These are phyloP conservation scores for Odontocerum albicorne DNA, from an alignment of 2,888 invertebrate genomes.

Conservation along the genomic window DNA sequence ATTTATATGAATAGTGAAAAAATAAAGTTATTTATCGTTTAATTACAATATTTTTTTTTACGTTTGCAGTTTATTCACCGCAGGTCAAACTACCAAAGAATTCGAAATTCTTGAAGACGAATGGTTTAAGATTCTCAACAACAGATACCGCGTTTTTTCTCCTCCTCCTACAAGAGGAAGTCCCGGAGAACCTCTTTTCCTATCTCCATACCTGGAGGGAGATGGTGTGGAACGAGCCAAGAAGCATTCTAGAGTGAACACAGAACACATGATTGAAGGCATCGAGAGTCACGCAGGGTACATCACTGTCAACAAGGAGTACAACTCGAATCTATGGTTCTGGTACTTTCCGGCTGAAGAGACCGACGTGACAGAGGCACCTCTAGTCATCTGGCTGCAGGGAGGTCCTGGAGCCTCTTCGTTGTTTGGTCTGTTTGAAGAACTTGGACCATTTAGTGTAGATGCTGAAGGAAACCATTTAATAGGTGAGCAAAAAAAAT, in stretches of 20 bases:
- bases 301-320: slow-evolving; percentile 72
- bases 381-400: slow-evolving; percentile 62
- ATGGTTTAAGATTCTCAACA: slow-evolving; percentile 10
- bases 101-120: neutral
- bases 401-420: slow-evolving; percentile 63
- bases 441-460: slow-evolving; percentile 64
- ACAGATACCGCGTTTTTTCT: slow-evolving; percentile 11
- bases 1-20: no score
- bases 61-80: no score
- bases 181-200: slow-evolving; percentile 56
- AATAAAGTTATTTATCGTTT: no score
- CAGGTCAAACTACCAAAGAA: no score
- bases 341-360: slow-evolving; percentile 79
- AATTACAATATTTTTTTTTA: slow-evolving; percentile 7
- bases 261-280: slow-evolving; percentile 48
- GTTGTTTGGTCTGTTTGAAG: slow-evolving; percentile 60
- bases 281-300: slow-evolving; percentile 53
- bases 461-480: slow-evolving; percentile 42
- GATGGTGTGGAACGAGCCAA: slow-evolving; percentile 57
- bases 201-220: slow-evolving; percentile 58
- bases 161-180: slow-evolving; percentile 18
- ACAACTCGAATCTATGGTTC: slow-evolving; percentile 79
- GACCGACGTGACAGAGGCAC: slow-evolving; percentile 53
- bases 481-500: slow-evolving; percentile 16
- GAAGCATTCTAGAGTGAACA: slow-evolving; percentile 49